These are phyloP conservation scores for Crotalus viridis DNA, from an alignment of 2,113 vertebrate genomes.

Conservation along the genomic window DNA sequence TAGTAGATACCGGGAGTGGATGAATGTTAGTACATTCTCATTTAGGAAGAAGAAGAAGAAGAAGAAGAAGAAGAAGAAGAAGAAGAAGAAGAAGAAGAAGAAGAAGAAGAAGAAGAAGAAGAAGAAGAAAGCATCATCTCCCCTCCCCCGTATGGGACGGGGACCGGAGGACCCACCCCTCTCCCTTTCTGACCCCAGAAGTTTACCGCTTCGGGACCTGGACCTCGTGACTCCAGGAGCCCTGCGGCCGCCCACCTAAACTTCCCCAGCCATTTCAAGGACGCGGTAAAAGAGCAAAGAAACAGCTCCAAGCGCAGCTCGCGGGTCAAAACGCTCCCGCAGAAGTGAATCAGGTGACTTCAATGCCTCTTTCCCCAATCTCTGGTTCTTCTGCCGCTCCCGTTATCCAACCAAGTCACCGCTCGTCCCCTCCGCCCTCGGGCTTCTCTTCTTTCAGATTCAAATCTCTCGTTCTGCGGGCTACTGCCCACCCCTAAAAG, in stretches of 20 bases:
- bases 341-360: neutral
- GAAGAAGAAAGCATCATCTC: too few species aligned
- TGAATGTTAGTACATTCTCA: too few species aligned
- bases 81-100: too few species aligned
- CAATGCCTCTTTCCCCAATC: neutral
- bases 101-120: too few species aligned
- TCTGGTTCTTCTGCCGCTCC: neutral
- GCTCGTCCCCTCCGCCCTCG: neutral
- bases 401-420: neutral
- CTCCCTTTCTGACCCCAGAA: neutral
- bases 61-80: too few species aligned
- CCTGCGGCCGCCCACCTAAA: neutral
- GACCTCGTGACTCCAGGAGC: too few species aligned
- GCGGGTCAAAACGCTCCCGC: too few species aligned
- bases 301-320: neutral
- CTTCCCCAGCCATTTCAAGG: neutral
- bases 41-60: too few species aligned
- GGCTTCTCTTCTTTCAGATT: neutral
- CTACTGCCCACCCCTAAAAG: neutral
- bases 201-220: neutral
- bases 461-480: too few species aligned
- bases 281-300: neutral
- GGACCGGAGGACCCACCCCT: neutral
- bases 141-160: too few species aligned
- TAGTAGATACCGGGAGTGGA: too few species aligned